Conservation (phyloP, 2,888 invertebrate species). For the Andrena bucephala region DNA sequence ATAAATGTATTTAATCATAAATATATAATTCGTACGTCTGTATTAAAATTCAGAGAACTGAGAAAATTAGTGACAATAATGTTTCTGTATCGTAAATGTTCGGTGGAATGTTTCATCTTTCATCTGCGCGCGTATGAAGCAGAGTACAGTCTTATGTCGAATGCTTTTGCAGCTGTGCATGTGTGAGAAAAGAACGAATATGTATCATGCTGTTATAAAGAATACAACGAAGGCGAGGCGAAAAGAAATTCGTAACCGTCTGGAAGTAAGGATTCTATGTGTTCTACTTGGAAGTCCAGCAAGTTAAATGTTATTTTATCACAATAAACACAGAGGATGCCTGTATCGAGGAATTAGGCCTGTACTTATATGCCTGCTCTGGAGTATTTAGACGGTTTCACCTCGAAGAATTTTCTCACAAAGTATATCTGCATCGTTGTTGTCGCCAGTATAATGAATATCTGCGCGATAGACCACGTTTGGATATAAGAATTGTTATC, state of each 20-base stretch:
- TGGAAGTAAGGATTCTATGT: not conserved
- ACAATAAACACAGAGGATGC: not conserved
- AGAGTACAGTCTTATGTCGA: conserved; percentile 53
- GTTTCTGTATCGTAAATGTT: conserved; percentile 13
- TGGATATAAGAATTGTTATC: conserved; percentile 95
- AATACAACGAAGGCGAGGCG: not conserved
- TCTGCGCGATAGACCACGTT: conserved; percentile 95
- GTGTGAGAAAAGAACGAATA: not conserved
- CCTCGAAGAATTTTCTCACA: conserved; percentile 95
- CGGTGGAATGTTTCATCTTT: conserved; percentile 39
- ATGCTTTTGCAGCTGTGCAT: not conserved
- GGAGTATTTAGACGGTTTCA: conserved; percentile 87
- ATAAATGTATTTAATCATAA: conserved; percentile 50
- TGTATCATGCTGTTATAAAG: not conserved
- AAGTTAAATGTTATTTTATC: conserved; percentile 3
- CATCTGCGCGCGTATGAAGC: conserved; percentile 14
- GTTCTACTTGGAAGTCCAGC: not conserved
- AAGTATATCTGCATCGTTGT: conserved; percentile 94
- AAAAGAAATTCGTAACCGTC: conserved; percentile 1
- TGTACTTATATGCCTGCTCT: conserved; percentile 79
- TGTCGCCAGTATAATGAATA: conserved; percentile 92
- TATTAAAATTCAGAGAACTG: conserved; percentile 21
- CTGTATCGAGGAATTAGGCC: not conserved
- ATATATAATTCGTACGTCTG: conserved; percentile 29
- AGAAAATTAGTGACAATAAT: conserved; percentile 27